phyloP scores from a whole-genome alignment of 1,140 invertebrate species.

The Homalodisca vitripennis region DNA sequence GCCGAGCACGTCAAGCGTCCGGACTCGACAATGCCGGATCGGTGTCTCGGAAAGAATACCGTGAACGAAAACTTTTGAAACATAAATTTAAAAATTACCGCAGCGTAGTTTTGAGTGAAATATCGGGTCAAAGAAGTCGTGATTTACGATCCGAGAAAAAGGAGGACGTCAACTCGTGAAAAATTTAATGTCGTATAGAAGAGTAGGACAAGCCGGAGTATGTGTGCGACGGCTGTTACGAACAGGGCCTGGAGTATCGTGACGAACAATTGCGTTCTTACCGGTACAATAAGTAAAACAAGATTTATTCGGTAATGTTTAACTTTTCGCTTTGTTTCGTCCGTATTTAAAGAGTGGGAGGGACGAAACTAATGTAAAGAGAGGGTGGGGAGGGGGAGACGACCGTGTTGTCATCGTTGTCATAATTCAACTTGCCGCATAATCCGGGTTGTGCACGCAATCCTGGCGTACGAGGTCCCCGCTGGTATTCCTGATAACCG shows the following conservation, averaged over 20 bases:
- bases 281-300: slow-evolving; percentile 15
- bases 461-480: not conserved
- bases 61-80: not conserved
- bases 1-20: no score
- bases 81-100: slow-evolving; percentile 16
- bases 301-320: slow-evolving; percentile 18
- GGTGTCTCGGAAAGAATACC: no score
- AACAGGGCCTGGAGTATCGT: not conserved
- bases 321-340: slow-evolving; percentile 17
- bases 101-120: no score
- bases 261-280: slow-evolving; percentile 15
- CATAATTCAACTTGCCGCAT: slow-evolving; percentile 12
- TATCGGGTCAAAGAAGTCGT: no score
- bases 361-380: slow-evolving; percentile 2
- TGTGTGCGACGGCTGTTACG: not conserved
- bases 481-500: slow-evolving; percentile 10
- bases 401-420: not conserved
- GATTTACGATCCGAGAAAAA: no score
- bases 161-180: no score
- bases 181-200: no score
- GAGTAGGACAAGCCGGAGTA: no score
- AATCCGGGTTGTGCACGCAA: not conserved
- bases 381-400: not conserved
- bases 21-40: no score
- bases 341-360: slow-evolving; percentile 12